These are phyloP conservation scores for Patella caerulea DNA, from an alignment of 2,888 invertebrate species.

Conservation along the genomic window DNA sequence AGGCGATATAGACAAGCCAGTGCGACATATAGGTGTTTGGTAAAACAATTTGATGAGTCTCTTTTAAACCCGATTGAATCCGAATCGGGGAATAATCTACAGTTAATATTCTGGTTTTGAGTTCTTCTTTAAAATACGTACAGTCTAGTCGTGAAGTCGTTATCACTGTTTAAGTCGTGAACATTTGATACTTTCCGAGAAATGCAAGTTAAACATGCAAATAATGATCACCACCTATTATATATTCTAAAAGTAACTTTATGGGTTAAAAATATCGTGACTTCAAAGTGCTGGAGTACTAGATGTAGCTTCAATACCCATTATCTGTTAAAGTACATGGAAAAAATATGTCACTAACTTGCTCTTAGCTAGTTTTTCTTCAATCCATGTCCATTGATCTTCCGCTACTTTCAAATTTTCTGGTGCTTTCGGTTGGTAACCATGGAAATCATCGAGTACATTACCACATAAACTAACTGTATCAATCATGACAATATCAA, in stretches of 20 bases:
- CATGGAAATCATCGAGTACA: constrained; percentile 55
- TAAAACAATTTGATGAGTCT: too few species aligned
- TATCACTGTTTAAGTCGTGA: too few species aligned
- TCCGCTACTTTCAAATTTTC: constrained; percentile 47
- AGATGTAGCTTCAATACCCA: neutral
- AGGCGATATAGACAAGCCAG: too few species aligned
- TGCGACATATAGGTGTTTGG: too few species aligned
- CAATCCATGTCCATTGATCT: constrained; percentile 71
- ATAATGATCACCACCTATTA: neutral
- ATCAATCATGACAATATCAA: constrained; percentile 74
- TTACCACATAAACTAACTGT: constrained; percentile 73
- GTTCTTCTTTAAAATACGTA: too few species aligned
- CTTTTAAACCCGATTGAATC: too few species aligned
- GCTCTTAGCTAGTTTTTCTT: constrained; percentile 62
- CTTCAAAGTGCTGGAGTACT: neutral
- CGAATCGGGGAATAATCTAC: too few species aligned
- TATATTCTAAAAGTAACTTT: too few species aligned
- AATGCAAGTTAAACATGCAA: too few species aligned
- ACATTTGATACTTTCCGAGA: too few species aligned
- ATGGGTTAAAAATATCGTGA: neutral
- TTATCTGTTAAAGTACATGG: neutral
- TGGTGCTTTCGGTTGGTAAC: constrained; percentile 57
- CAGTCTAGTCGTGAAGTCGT: too few species aligned
- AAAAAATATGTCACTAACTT: constrained; percentile 48
- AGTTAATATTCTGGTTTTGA: too few species aligned